Conservation (phyloP, 2,113 vertebrate genomes). For the Ranitomeya imitator region DNA sequence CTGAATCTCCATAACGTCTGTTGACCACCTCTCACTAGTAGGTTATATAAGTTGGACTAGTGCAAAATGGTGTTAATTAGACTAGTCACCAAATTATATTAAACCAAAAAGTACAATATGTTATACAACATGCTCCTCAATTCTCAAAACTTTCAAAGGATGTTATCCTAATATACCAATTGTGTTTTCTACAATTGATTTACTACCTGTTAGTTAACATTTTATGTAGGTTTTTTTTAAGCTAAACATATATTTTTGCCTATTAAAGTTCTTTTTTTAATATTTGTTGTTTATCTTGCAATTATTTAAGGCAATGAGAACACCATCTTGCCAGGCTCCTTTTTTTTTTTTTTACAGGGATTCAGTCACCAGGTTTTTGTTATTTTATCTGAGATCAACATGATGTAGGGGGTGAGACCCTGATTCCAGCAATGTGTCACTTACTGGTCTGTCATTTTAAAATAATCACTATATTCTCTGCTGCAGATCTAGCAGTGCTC, state of each 20-base stretch:
- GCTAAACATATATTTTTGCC: not conserved
- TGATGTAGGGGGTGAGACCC: too few species aligned
- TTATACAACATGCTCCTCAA: not conserved
- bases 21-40: not conserved
- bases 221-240: not conserved
- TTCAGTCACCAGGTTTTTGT: too few species aligned
- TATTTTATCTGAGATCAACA: too few species aligned
- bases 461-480: not conserved
- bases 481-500: too few species aligned
- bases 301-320: not conserved
- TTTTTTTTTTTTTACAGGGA: too few species aligned
- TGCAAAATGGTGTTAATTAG: slow-evolving; percentile 25
- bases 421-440: too few species aligned
- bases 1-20: slow-evolving; percentile 6
- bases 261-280: slow-evolving; percentile 19
- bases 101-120: not conserved
- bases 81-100: not conserved
- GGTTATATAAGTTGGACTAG: not conserved
- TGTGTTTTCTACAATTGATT: slow-evolving; percentile 13
- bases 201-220: not conserved
- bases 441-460: not conserved
- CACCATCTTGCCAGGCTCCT: slow-evolving; percentile 5
- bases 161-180: not conserved
- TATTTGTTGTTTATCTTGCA: not conserved
- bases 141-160: not conserved